Evolutionary conservation across 2,888 invertebrate species (phyloP).

Genomic region (Elysia crispata): DNA sequence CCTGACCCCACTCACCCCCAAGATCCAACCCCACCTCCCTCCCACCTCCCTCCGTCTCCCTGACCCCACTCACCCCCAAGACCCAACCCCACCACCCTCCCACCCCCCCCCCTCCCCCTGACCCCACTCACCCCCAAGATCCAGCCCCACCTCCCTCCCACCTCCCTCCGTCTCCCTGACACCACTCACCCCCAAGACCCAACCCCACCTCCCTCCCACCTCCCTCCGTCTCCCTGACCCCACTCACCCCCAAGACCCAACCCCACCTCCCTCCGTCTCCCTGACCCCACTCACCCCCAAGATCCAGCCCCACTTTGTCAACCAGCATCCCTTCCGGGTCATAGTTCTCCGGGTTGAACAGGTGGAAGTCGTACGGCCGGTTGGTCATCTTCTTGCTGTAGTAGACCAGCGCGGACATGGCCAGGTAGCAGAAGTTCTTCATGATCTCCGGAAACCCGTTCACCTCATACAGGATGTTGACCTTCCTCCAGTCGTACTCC

Average conservation of each 20-base stretch:
- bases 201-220: too few relatives aligned
- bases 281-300: constrained; percentile 47
- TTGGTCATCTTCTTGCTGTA: constrained; percentile 48
- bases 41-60: constrained; percentile 23
- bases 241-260: too few relatives aligned
- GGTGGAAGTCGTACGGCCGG: constrained; percentile 45
- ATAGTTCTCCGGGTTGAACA: constrained; percentile 48
- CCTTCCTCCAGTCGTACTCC: constrained; percentile 42
- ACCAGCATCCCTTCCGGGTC: constrained; percentile 43
- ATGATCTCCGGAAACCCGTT: constrained; percentile 43
- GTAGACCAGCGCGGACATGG: constrained; percentile 48
- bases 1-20: constrained; percentile 46
- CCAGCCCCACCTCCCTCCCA: too few relatives aligned
- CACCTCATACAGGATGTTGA: constrained; percentile 49
- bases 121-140: too few relatives aligned
- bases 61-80: constrained; percentile 48
- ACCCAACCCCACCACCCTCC: constrained; percentile 47
- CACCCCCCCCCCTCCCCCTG: too few relatives aligned
- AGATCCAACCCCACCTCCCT: constrained; percentile 47
- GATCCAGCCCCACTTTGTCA: constrained; percentile 47
- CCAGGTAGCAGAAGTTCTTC: constrained; percentile 52
- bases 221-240: too few relatives aligned
- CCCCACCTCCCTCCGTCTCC: neutral
- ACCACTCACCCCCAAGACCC: too few relatives aligned
- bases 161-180: too few relatives aligned